Base-by-base conservation (phyloP, 2,113 vertebrate species). In the Corvus moneduloides region DNA sequence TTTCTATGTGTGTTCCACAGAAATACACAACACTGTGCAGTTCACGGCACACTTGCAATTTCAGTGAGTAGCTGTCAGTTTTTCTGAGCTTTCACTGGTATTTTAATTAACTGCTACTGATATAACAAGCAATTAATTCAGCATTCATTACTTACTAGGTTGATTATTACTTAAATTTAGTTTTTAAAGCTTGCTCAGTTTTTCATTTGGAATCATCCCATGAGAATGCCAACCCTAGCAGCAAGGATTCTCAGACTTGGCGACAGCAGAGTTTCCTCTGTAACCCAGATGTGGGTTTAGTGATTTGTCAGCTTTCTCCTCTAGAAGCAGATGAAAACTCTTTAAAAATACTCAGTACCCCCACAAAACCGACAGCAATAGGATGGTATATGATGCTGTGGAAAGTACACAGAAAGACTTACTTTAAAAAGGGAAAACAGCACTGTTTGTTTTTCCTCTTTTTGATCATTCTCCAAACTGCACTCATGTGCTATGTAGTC, bases 121-220 rank as follows among this genome's bases (percentile, higher is more conserved):
- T 84, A 39, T 71, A 90, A 93, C 55, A 88, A 90, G 90, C 92
- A 93, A 95, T 96, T 95, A 96, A 86, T 96, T 96, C 79, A 93
- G 32, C 74, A 92, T 94, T 96, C 90, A 94, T 87, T 93, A 93
- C 94, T 94, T 91, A 59, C 59, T 84, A 92, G 52, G 76, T 84
- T 90, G 85, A 84, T 90, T 90, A 90, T 95, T 91, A 94, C 92
- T 95, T 95, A 94, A 84, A 92, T 79, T 72, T 56, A 68, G 48
- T 71, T 92, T 86, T 90, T 41, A 78, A 93, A 92, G 35, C 56
- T 93, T 73, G 58, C 85, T 96, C 44, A 8, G 8, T 85, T 94
- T 96, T 94, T 94, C 79, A 49, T 32, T 80, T 18, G 82, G 85
- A 95, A 56, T 55, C 30, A 41, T 96, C 93, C 76, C 92, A 51